phyloP scores from a whole-genome alignment of 2,888 invertebrate species.

The Tachystola acroxantha region DNA sequence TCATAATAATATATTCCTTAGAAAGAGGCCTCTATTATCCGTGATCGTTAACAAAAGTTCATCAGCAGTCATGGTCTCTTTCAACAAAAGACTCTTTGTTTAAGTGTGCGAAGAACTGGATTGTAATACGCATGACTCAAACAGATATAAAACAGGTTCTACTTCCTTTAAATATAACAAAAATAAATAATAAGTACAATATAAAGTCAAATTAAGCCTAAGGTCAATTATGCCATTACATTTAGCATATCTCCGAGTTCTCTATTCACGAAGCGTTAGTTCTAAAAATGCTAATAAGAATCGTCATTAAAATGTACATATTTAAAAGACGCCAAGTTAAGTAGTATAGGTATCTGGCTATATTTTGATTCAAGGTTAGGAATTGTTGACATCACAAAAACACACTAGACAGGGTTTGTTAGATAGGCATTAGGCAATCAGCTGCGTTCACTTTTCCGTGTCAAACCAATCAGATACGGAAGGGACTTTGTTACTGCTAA shows the following conservation, averaged over 20 bases:
- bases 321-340: background rate
- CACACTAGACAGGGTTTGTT: background rate
- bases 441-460: conserved; percentile 29
- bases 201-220: background rate
- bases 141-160: background rate
- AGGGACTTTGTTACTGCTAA: conserved; percentile 22
- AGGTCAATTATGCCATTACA: conserved; percentile 13
- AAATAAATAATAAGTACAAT: background rate
- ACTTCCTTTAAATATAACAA: background rate
- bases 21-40: too few relatives aligned
- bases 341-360: background rate
- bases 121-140: too few relatives aligned
- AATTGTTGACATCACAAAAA: conserved; percentile 3
- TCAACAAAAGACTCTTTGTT: too few relatives aligned
- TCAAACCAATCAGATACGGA: conserved; percentile 31
- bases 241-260: conserved; percentile 9
- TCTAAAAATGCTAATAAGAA: conserved; percentile 5
- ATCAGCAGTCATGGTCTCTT: too few relatives aligned
- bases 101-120: too few relatives aligned
- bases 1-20: too few relatives aligned
- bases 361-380: background rate
- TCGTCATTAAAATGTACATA: conserved; percentile 10
- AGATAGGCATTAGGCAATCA: background rate
- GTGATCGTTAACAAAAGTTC: too few relatives aligned
- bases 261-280: conserved; percentile 7